These are phyloP conservation scores for Atrichornis clamosus DNA, from an alignment of 2,113 vertebrate genomes.

Conservation along the genomic window DNA sequence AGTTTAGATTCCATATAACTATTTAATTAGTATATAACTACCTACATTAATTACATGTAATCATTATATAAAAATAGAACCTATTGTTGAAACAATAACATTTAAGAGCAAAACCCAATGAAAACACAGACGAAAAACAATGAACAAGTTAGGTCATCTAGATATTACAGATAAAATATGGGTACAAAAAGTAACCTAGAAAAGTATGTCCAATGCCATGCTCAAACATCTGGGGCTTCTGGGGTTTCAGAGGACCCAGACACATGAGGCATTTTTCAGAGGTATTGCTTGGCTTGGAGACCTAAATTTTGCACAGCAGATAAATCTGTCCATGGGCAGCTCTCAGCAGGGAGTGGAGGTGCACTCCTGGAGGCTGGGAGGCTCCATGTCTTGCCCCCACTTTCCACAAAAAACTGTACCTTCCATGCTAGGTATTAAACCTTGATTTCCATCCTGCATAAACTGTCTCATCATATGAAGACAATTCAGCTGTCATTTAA, in stretches of 20 bases:
- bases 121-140: not conserved
- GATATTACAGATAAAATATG: not conserved
- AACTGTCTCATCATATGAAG: not conserved
- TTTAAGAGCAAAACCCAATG: not conserved
- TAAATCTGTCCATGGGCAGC: not conserved
- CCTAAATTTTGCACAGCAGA: not conserved
- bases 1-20: not conserved
- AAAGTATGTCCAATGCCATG: rapidly evolving
- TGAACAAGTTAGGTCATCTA: not conserved
- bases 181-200: not conserved
- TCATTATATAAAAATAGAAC: not conserved
- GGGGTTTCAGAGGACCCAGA: not conserved
- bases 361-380: not conserved
- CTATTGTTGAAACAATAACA: not conserved
- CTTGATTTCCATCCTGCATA: not conserved
- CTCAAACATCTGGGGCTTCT: not conserved
- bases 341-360: not conserved
- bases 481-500: not conserved
- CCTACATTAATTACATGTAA: not conserved
- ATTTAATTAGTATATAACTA: not conserved
- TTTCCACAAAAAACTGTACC: not conserved
- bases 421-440: not conserved
- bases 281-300: not conserved
- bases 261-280: too few species aligned
- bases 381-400: rapidly evolving